A percentile compares a stretch with the other conserved stretches of the same genome.
phyloP scores from a whole-genome alignment of 2,113 vertebrate genomes.

The Capreolus pygargus region DNA sequence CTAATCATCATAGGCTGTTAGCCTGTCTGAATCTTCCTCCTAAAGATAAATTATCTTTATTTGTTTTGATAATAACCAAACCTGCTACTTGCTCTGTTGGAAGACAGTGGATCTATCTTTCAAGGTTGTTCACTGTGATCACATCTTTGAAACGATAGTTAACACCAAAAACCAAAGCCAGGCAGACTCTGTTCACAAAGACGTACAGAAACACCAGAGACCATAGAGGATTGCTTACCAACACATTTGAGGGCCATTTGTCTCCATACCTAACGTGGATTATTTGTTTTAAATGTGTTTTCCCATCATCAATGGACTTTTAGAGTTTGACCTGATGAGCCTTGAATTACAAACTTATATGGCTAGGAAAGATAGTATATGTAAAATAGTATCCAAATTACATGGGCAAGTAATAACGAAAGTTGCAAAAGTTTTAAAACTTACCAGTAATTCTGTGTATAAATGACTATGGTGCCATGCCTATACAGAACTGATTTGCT shows the following conservation, averaged over 20 bases:
- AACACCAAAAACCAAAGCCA: neutral
- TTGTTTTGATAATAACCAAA: neutral
- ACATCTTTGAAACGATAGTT: neutral
- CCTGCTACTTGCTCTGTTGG: neutral
- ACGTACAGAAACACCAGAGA: neutral
- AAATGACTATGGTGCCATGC: neutral
- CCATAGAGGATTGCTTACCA: neutral
- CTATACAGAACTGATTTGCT: neutral
- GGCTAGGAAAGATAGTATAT: neutral
- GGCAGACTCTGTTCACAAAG: neutral
- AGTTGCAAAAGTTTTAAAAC: neutral
- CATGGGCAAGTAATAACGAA: neutral
- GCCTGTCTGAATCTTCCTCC: neutral
- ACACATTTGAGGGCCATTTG: neutral
- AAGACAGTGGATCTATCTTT: neutral
- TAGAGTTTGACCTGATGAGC: neutral
- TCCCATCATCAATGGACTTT: neutral
- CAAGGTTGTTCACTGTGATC: neutral
- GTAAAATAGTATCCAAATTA: neutral
- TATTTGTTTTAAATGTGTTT: neutral
- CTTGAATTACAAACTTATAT: neutral
- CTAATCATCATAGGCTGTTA: neutral
- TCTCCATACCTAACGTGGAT: neutral
- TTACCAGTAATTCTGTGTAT: neutral
- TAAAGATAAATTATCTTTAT: neutral